These are phyloP conservation scores for Antechinus flavipes DNA, from an alignment of 2,113 vertebrate genomes.

Conservation along the genomic window DNA sequence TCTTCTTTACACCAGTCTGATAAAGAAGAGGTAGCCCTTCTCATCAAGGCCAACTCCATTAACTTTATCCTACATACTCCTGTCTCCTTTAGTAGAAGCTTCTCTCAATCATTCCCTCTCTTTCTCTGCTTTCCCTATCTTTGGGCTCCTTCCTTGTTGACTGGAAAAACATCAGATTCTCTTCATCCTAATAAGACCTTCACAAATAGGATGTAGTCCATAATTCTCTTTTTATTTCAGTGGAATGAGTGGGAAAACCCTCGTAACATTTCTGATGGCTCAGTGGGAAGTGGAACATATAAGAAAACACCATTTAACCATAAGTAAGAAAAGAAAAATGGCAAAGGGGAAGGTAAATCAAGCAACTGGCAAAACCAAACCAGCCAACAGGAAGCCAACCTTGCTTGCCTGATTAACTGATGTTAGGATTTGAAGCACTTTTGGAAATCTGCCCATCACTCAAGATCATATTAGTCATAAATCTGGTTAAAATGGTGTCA, in stretches of 20 bases:
- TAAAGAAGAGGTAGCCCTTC: background rate
- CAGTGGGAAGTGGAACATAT: background rate
- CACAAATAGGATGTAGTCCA: background rate
- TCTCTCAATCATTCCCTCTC: background rate
- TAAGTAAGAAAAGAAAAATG: conserved; percentile 17
- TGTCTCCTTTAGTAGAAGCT: background rate
- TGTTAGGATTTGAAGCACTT: background rate
- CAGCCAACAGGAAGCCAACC: background rate
- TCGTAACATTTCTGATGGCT: background rate
- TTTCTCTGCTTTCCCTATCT: background rate
- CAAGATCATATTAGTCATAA: background rate
- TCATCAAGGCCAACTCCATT: background rate
- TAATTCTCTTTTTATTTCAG: background rate
- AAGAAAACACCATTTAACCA: background rate
- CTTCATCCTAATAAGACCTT: background rate
- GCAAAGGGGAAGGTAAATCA: background rate
- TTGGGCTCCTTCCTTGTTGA: background rate
- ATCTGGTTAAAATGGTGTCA: background rate
- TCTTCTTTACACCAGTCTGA: background rate
- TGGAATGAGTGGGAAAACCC: background rate
- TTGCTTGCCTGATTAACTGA: too few relatives aligned
- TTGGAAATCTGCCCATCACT: background rate
- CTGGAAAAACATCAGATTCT: background rate
- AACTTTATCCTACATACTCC: background rate
- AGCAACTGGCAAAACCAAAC: fast-evolving